Percentiles rank a stretch among this genome's conserved stretches.
These are phyloP conservation scores for Cygnus olor DNA, from an alignment of 2,797 vertebrate genomes.

Conservation along the genomic window DNA sequence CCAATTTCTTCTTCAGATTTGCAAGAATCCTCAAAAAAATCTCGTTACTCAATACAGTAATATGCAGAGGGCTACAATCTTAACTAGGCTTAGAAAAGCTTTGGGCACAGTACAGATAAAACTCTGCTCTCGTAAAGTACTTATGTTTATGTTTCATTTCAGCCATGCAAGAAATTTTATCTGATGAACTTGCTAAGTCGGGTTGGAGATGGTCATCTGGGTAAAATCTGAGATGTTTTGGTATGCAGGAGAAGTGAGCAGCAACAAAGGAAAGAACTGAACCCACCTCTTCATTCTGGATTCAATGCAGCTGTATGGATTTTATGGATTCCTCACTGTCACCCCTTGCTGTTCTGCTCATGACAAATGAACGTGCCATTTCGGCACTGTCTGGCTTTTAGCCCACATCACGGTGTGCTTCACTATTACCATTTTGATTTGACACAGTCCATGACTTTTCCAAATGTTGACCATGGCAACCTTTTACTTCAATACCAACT, in stretches of 20 bases:
- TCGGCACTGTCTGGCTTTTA: not conserved
- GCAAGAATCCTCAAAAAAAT: not conserved
- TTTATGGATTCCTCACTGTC: not conserved
- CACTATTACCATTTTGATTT: not conserved
- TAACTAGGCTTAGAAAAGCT: not conserved
- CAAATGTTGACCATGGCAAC: not conserved
- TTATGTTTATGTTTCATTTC: not conserved
- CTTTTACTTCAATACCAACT: not conserved
- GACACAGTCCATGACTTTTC: not conserved
- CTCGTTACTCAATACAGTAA: not conserved
- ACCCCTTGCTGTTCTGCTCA: not conserved
- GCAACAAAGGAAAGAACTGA: not conserved
- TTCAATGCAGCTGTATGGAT: not conserved
- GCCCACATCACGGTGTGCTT: not conserved
- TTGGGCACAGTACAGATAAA: not conserved
- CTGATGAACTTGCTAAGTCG: not conserved
- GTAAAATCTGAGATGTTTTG: not conserved
- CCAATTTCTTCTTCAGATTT: not conserved
- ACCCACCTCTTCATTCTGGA: not conserved
- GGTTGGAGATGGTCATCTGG: not conserved
- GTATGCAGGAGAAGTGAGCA: not conserved
- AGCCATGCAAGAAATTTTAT: not conserved
- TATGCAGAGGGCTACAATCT: not conserved
- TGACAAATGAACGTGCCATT: not conserved
- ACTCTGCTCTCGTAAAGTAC: not conserved